phyloP scores from a whole-genome alignment of 2,888 invertebrate genomes.

The Chesias legatella region DNA sequence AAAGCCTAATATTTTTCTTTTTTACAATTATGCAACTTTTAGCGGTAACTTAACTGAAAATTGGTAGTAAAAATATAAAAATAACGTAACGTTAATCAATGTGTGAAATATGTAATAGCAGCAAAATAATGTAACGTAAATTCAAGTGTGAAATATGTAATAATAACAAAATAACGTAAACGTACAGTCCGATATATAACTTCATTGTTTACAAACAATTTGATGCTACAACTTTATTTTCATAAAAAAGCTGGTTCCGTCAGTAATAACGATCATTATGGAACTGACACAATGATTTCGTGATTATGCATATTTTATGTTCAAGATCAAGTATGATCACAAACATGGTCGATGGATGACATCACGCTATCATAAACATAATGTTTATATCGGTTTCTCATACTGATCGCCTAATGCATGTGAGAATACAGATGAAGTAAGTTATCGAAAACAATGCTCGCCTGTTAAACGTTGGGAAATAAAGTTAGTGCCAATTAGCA shows the following conservation, averaged over 20 bases:
- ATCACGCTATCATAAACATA: constrained; percentile 15
- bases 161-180: no score
- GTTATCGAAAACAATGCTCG: constrained; percentile 25
- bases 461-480: constrained; percentile 21
- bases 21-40: no score
- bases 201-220: constrained; percentile 22
- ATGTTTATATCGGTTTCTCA: constrained; percentile 11
- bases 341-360: constrained; percentile 14
- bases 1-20: no score
- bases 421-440: constrained; percentile 16
- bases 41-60: no score
- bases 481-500: constrained; percentile 25
- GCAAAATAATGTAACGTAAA: no score
- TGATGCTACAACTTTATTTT: neutral
- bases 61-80: no score
- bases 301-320: constrained; percentile 2
- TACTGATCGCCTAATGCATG: constrained; percentile 11
- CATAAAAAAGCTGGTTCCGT: neutral
- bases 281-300: no score
- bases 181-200: neutral
- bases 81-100: no score
- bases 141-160: no score
- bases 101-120: no score
- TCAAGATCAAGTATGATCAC: constrained; percentile 12
- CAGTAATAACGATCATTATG: neutral